phyloP scores from a whole-genome alignment of 2,113 vertebrate species.

The Trematocara marginatum region DNA sequence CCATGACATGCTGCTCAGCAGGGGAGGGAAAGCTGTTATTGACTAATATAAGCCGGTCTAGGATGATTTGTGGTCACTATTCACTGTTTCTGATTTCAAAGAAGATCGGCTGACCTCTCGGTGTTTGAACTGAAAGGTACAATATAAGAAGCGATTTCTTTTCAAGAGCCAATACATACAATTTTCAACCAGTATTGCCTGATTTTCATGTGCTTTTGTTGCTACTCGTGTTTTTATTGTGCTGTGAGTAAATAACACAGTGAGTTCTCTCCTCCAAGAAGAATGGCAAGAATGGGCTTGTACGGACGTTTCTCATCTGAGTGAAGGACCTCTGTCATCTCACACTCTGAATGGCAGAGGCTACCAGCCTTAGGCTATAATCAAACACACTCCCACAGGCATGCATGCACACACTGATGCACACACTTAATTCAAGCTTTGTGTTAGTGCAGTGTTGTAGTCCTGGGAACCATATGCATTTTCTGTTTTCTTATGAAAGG shows the following conservation, averaged over 20 bases:
- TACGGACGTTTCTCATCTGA: slow-evolving; percentile 49
- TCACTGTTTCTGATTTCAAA: not conserved
- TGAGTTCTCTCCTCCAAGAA: slow-evolving; percentile 21
- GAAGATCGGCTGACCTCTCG: not conserved
- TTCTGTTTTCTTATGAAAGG: not conserved
- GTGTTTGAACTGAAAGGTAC: not conserved
- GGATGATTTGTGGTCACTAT: not conserved
- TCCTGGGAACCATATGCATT: not conserved
- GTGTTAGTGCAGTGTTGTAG: not conserved
- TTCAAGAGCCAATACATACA: not conserved
- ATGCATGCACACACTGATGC: not conserved
- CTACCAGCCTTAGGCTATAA: slow-evolving; percentile 54
- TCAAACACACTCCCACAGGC: slow-evolving; percentile 23
- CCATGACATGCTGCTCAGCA: slow-evolving; percentile 41
- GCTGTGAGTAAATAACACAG: slow-evolving; percentile 13
- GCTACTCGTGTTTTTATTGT: slow-evolving; percentile 3
- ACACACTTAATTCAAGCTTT: not conserved
- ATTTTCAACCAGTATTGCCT: not conserved
- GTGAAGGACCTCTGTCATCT: slow-evolving; percentile 60
- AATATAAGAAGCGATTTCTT: not conserved
- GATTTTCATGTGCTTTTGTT: not conserved
- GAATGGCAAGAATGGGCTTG: slow-evolving; percentile 68
- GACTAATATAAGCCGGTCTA: not conserved
- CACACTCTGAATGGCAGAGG: slow-evolving; percentile 11
- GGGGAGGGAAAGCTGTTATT: slow-evolving; percentile 33